phyloP scores from a whole-genome alignment of 2,888 invertebrate genomes.

The Harmothoe impar region DNA sequence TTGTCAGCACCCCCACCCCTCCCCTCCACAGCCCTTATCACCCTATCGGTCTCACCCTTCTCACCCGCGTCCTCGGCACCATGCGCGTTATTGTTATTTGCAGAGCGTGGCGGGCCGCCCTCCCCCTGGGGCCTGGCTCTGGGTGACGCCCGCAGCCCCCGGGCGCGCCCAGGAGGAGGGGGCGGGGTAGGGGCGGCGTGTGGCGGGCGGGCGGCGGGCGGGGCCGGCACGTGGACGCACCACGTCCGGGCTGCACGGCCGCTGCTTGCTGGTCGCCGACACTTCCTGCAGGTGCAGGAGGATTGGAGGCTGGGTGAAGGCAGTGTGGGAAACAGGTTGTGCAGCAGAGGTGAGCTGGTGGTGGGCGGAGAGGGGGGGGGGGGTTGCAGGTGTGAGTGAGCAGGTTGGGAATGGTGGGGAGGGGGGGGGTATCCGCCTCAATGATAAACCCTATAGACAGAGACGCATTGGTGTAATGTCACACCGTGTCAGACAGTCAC shows the following conservation, averaged over 20 bases:
- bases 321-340: slow-evolving; percentile 29
- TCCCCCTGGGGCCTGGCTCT: not conserved
- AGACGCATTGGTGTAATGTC: too few relatives aligned
- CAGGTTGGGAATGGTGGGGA: not conserved
- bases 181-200: not conserved
- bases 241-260: not conserved
- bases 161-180: not conserved
- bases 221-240: slow-evolving; percentile 9
- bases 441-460: too few relatives aligned
- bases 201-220: not conserved
- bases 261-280: not conserved
- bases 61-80: slow-evolving; percentile 8
- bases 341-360: not conserved
- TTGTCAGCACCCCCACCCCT: not conserved
- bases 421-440: not conserved
- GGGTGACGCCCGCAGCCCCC: not conserved
- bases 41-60: slow-evolving; percentile 24
- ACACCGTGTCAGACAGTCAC: too few relatives aligned
- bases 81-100: slow-evolving; percentile 10
- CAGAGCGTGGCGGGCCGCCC: slow-evolving; percentile 17
- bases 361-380: not conserved
- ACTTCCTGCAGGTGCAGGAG: slow-evolving; percentile 39
- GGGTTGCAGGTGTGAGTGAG: not conserved
- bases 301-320: not conserved
- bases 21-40: not conserved